These are phyloP conservation scores for Acanthosoma haemorrhoidale DNA, from an alignment of 2,888 invertebrate genomes.

Conservation along the genomic window DNA sequence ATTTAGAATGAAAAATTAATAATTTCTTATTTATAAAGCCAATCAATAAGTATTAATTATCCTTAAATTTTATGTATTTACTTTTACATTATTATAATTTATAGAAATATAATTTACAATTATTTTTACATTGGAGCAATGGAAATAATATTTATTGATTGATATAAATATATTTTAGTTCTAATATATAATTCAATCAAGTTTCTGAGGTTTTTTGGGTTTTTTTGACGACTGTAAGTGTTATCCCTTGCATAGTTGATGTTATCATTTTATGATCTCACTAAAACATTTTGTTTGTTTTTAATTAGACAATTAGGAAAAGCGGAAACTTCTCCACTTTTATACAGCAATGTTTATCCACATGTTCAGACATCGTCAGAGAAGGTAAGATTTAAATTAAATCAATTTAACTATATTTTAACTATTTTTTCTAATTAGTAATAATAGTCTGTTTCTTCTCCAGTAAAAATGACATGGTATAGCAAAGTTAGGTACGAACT, in stretches of 20 bases:
- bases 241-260: neutral
- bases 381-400: neutral
- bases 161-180: too few species aligned
- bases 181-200: too few species aligned
- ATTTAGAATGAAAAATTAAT: too few species aligned
- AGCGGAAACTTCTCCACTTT: neutral
- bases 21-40: too few species aligned
- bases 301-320: neutral
- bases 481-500: slow-evolving; percentile 42
- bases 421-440: neutral
- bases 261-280: neutral
- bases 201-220: too few species aligned
- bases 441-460: neutral
- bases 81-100: too few species aligned
- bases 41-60: too few species aligned
- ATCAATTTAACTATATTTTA: neutral
- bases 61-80: too few species aligned
- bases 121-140: neutral
- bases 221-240: neutral
- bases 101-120: neutral
- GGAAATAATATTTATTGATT: neutral
- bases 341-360: neutral
- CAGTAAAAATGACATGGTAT: slow-evolving; percentile 27
- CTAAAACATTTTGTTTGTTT: neutral
- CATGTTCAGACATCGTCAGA: neutral